Base-by-base conservation (phyloP, 2,797 vertebrate species). In the Rhinatrema bivittatum region DNA sequence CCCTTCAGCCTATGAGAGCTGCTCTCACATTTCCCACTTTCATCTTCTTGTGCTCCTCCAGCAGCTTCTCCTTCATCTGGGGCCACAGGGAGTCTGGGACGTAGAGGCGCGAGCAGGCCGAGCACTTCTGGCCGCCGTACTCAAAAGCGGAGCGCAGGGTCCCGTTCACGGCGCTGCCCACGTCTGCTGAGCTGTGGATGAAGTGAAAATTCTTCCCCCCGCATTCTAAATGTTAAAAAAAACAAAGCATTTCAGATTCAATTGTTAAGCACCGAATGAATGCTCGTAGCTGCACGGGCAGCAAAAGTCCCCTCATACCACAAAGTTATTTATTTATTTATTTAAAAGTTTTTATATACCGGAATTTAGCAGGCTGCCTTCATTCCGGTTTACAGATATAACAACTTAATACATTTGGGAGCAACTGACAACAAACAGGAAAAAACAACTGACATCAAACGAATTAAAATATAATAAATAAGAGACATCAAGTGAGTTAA, bases 181-280 rank as follows among this genome's bases (percentile, higher is more conserved):
- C 53, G 0, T 97, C 86, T 0, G 95, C 95, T 0, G 93, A 94
- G 45, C 50, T 34, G 73, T 97, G 94, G 10, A 98, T 86, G 0
- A 98, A 91, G 71, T 98, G 94, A 77, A 94, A 98, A 58, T 98
- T 98, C 82, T 98, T 98, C 36, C 95, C 95, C 0, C 95, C 95
- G 0, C 95, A 98, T 69, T 98, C 95, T 98, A 62, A 3, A 9
- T 9, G 17, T 10, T n/a, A 1, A n/a, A 3, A 9, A 25, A n/a
- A 24, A 9, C 10, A 5, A n/a, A n/a, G n/a, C 4, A n/a, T 25
- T 9, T n/a, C 24, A n/a, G n/a, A n/a, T 16, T 16, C 16, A 16
- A 16, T 16, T 16, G 16, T 16, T 4, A 16, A 16, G 16, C 4
- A 16, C 4, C 16, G 16, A 16, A 16, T 16, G 16, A 4, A 16